These are phyloP conservation scores for Alfaro cultratus DNA, from an alignment of 2,797 vertebrate species.

Conservation along the genomic window DNA sequence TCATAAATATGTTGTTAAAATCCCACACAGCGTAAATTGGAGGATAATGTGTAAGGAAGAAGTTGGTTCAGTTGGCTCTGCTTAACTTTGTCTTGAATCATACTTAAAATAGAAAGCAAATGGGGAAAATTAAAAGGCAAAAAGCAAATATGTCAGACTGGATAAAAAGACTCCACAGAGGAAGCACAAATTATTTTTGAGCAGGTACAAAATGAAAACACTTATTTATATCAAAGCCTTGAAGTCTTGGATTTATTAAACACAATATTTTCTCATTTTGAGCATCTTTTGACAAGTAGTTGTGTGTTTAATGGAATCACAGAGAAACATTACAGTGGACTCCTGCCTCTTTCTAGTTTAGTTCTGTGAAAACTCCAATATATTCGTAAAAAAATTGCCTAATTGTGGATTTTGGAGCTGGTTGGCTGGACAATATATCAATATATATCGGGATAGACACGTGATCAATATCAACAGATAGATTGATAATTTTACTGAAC, in stretches of 20 bases:
- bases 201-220: neutral
- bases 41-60: neutral
- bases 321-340: neutral
- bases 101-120: neutral
- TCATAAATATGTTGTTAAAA: slow-evolving; percentile 13
- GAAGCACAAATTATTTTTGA: neutral
- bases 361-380: no score
- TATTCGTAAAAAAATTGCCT: no score
- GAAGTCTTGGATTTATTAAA: neutral
- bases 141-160: neutral
- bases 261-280: neutral
- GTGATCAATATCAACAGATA: no score
- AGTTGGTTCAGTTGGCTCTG: neutral
- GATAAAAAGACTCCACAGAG: neutral
- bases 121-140: neutral
- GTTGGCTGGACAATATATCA: neutral
- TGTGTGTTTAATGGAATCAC: neutral
- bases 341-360: neutral
- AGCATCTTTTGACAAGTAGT: neutral
- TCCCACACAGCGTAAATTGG: neutral
- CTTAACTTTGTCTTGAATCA: neutral
- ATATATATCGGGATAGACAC: no score
- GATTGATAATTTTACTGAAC: no score
- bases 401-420: neutral
- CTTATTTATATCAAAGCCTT: neutral